Conservation (phyloP, 30 jellyfish, hydroid and myxozoan genomes). For the Hydra vulgaris region DNA sequence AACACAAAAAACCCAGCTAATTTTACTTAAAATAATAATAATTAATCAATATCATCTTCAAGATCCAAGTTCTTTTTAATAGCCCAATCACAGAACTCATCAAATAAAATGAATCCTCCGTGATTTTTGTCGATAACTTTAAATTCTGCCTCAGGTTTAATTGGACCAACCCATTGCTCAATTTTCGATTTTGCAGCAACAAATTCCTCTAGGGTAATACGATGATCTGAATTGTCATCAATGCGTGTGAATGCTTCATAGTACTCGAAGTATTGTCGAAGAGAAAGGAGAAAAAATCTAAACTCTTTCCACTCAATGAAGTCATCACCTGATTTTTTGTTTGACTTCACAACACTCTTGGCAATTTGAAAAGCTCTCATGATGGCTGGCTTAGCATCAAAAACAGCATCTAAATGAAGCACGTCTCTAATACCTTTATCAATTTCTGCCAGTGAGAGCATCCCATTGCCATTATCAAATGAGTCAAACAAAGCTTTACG, state of each 20-base stretch:
- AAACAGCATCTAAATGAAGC: constrained; percentile 20
- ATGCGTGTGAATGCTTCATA: constrained; percentile 33
- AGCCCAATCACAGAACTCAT: constrained; percentile 47
- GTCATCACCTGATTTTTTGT: constrained; percentile 23
- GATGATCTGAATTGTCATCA: constrained; percentile 27
- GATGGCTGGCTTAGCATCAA: constrained; percentile 46
- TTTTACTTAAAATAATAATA: background rate
- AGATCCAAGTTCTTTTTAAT: constrained; percentile 30
- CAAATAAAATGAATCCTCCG: constrained; percentile 40
- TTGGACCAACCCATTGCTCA: constrained; percentile 46
- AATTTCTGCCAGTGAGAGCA: constrained; percentile 36
- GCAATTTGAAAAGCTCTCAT: constrained; percentile 38
- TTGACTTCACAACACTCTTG: constrained; percentile 7
- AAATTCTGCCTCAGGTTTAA: constrained; percentile 37
- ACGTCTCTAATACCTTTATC: constrained; percentile 40
- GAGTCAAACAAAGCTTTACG: constrained; percentile 25
- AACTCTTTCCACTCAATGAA: constrained; percentile 31
- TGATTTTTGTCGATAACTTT: constrained; percentile 30
- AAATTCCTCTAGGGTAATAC: constrained; percentile 28
- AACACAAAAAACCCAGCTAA: background rate
- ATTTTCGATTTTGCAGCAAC: constrained; percentile 22
- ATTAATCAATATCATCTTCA: constrained; percentile 36
- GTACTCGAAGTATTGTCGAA: constrained; percentile 39
- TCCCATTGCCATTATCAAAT: constrained; percentile 46
- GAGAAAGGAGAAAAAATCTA: constrained; percentile 24